Evolutionary conservation across 2,113 vertebrate species (phyloP).

Genomic region (Callaeas wilsoni): DNA sequence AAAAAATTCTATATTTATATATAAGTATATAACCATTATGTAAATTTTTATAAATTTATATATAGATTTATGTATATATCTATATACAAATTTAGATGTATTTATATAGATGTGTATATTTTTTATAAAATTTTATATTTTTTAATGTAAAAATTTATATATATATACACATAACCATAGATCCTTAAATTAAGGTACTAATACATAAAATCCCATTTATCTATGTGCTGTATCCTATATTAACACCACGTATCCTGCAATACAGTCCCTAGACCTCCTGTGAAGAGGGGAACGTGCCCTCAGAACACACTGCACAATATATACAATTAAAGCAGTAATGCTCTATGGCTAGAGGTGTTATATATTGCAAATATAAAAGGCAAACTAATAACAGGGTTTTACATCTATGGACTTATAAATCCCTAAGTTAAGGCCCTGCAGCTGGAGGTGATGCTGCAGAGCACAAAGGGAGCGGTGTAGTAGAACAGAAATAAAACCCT

Average conservation of each 20-base stretch:
- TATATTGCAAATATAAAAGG: background rate
- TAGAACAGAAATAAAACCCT: background rate
- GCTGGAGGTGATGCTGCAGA: background rate
- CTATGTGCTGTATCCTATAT: background rate
- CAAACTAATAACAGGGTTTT: background rate
- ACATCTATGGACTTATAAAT: background rate
- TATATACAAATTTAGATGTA: background rate
- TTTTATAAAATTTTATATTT: too few species aligned
- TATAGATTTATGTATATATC: background rate
- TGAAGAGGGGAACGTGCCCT: background rate
- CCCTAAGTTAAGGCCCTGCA: background rate
- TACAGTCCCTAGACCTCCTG: background rate
- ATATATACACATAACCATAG: background rate
- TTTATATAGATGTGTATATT: background rate
- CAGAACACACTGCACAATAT: background rate
- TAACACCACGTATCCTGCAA: background rate
- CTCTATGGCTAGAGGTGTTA: background rate
- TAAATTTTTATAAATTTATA: background rate
- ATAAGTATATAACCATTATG: too few species aligned
- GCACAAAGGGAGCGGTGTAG: background rate
- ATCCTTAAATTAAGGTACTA: background rate
- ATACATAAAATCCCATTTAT: background rate
- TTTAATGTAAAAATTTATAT: background rate
- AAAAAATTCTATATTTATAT: background rate
- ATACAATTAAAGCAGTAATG: background rate